Conservation (phyloP, 92 coral and sea anemone species). For the Palythoa grandis region DNA sequence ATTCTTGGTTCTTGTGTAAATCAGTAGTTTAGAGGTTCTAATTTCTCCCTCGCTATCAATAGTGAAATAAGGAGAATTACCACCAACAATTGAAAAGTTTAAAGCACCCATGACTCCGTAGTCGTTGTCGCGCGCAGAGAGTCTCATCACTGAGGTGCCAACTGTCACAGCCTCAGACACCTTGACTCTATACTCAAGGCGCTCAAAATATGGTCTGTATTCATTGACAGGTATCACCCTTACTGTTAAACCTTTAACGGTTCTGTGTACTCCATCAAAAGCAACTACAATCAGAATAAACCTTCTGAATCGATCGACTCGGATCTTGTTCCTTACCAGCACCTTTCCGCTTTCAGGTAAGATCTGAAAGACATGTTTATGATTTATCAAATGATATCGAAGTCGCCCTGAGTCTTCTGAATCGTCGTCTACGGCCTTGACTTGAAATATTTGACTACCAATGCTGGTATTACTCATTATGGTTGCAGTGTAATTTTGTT, state of each 20-base stretch:
- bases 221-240: constrained; percentile 74
- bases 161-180: constrained; percentile 83
- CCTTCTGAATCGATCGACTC: constrained; percentile 56
- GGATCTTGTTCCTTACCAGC: constrained; percentile 63
- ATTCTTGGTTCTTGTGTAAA: constrained; percentile 53
- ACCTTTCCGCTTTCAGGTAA: constrained; percentile 71
- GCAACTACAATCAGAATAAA: constrained; percentile 72
- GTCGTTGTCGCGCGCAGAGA: constrained; percentile 74
- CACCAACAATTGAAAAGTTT: constrained; percentile 63
- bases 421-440: constrained; percentile 72
- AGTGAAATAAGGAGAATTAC: constrained; percentile 55
- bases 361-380: constrained; percentile 66
- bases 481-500: constrained; percentile 51
- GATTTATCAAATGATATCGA: constrained; percentile 56
- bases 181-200: constrained; percentile 61
- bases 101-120: constrained; percentile 66
- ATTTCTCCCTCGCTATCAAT: constrained; percentile 77
- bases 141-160: constrained; percentile 72
- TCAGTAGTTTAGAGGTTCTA: constrained; percentile 53
- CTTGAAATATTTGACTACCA: constrained; percentile 68
- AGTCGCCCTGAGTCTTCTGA: constrained; percentile 65
- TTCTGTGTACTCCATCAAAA: constrained; percentile 62
- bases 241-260: constrained; percentile 47
- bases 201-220: constrained; percentile 72
- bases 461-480: constrained; percentile 70